phyloP scores from a whole-genome alignment of 2,113 vertebrate species.

The Coracopsis vasa region DNA sequence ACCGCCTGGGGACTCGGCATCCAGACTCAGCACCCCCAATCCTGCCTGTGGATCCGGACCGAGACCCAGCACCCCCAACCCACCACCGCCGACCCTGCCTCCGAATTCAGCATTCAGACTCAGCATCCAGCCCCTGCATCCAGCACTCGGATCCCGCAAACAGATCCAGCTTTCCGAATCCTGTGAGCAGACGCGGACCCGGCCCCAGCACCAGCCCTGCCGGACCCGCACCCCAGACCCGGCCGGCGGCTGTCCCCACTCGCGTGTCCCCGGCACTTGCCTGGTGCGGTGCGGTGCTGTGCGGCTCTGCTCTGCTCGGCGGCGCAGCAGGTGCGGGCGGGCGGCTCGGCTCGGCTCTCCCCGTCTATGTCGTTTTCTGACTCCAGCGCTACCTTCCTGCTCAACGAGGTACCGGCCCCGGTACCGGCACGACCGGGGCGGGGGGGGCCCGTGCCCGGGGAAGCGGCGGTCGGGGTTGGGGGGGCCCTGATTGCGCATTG shows the following conservation, averaged over 20 bases:
- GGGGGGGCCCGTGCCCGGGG: too few relatives aligned
- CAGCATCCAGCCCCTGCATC: not conserved
- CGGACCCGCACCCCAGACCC: not conserved
- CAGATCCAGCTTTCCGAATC: not conserved
- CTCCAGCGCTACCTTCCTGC: too few relatives aligned
- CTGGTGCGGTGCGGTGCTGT: not conserved
- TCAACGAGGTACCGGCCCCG: too few relatives aligned
- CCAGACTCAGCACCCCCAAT: not conserved
- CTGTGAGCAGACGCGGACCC: not conserved
- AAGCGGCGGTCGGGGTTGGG: too few relatives aligned
- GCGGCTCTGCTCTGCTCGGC: not conserved
- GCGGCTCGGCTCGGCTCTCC: too few relatives aligned
- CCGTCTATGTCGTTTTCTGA: too few relatives aligned
- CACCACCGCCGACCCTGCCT: not conserved
- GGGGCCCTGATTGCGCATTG: too few relatives aligned
- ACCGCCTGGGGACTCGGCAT: not conserved
- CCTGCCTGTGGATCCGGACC: fast-evolving
- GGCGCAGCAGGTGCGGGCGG: not conserved
- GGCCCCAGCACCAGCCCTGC: not conserved
- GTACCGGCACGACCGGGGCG: too few relatives aligned
- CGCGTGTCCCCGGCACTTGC: not conserved
- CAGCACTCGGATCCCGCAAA: not conserved
- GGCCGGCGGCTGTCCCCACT: not conserved
- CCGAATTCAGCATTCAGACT: not conserved
- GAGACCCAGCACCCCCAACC: not conserved